Evolutionary conservation across 2,113 vertebrate species (phyloP).

Genomic region (Holacanthus passer): DNA sequence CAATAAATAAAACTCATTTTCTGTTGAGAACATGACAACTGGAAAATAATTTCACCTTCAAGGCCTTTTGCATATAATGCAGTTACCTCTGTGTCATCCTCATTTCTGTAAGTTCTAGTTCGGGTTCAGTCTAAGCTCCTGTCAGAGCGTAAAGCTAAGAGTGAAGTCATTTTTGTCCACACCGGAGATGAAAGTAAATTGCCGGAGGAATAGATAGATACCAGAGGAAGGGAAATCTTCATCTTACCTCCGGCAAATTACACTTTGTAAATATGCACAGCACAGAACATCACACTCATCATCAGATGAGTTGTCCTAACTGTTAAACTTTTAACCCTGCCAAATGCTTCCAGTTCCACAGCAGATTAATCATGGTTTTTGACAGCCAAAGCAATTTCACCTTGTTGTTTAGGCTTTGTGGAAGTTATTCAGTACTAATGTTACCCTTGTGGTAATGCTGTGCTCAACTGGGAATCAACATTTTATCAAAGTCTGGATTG

Average conservation of each 20-base stretch:
- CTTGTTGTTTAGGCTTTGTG: neutral
- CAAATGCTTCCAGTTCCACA: neutral
- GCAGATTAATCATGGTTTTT: neutral
- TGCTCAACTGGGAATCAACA: neutral
- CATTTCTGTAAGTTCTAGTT: slow-evolving; percentile 9
- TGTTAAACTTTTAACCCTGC: neutral
- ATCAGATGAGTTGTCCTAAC: neutral
- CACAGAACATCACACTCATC: slow-evolving; percentile 20
- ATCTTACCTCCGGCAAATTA: slow-evolving; percentile 15
- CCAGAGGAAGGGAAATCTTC: neutral
- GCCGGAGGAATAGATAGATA: neutral
- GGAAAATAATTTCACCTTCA: slow-evolving; percentile 36
- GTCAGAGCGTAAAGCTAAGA: slow-evolving; percentile 25
- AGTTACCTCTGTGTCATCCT: slow-evolving; percentile 6
- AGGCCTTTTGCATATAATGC: neutral
- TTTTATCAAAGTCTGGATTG: neutral
- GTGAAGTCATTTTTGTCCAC: neutral
- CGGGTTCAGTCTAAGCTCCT: slow-evolving; percentile 18
- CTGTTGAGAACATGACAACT: slow-evolving; percentile 11
- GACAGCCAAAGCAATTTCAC: neutral
- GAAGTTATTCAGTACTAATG: neutral
- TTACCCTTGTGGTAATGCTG: neutral
- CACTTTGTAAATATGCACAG: neutral
- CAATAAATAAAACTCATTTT: slow-evolving; percentile 33
- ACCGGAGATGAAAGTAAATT: slow-evolving; percentile 3